Conservation (phyloP, 2,797 vertebrate species). For the Lophotriccus pileatus region DNA sequence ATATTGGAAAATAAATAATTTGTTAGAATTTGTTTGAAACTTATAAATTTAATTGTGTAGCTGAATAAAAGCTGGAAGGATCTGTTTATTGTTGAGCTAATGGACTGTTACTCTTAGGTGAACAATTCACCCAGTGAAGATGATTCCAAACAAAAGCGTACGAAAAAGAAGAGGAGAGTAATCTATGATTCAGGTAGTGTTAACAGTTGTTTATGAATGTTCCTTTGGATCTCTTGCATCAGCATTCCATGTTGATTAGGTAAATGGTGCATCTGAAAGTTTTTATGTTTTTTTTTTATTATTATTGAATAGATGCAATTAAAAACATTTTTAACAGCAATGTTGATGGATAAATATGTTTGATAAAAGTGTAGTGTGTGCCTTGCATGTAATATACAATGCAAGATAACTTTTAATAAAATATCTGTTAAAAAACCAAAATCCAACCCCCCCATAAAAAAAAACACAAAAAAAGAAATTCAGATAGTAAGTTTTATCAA, state of each 20-base stretch:
- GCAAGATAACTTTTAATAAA: not conserved
- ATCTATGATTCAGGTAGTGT: slow-evolving; percentile 83
- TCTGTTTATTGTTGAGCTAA: not conserved
- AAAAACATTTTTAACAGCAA: not conserved
- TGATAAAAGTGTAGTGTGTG: not conserved
- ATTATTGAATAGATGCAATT: not conserved
- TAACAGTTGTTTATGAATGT: not conserved
- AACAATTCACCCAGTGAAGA: slow-evolving; percentile 74
- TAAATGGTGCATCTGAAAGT: not conserved
- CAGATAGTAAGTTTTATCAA: not conserved
- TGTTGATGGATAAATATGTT: not conserved
- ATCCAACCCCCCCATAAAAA: too few species aligned
- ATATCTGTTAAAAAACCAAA: not conserved
- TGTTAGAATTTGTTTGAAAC: not conserved
- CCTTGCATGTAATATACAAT: not conserved
- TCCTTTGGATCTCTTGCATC: not conserved
- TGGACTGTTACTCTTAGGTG: slow-evolving; percentile 63
- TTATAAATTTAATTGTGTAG: not conserved
- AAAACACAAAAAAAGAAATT: not conserved
- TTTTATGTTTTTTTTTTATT: not conserved
- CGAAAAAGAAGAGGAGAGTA: slow-evolving; percentile 79
- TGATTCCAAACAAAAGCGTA: slow-evolving; percentile 63
- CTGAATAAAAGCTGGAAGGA: not conserved
- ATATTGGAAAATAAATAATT: not conserved
- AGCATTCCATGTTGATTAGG: not conserved